Evolutionary conservation across 2,888 invertebrate species (phyloP).

Genomic region (Acronicta psi): DNA sequence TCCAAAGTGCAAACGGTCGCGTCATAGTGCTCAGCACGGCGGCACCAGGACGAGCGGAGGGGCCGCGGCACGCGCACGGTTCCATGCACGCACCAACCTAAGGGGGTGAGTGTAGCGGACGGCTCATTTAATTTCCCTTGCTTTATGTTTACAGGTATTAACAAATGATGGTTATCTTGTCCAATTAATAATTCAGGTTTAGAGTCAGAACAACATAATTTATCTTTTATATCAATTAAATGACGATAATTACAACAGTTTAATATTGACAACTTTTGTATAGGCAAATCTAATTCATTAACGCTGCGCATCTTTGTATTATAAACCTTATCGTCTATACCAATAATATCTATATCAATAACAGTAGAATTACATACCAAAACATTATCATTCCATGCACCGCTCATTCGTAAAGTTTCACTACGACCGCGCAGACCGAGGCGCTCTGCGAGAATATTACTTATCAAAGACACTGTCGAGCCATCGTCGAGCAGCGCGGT

Average conservation of each 20-base stretch:
- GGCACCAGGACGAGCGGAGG: too few species aligned
- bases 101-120: not conserved
- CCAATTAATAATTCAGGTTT: not conserved
- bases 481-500: not conserved
- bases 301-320: not conserved
- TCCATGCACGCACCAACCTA: not conserved
- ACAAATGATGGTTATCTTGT: not conserved
- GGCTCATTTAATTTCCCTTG: not conserved
- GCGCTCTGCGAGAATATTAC: not conserved
- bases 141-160: not conserved
- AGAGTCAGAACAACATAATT: not conserved
- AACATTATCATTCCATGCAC: not conserved
- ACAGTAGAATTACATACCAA: not conserved
- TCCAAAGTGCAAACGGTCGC: too few species aligned
- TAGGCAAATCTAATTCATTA: not conserved
- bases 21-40: too few species aligned
- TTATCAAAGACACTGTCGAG: too few species aligned
- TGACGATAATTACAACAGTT: not conserved
- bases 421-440: not conserved
- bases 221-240: not conserved
- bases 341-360: not conserved
- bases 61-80: too few species aligned
- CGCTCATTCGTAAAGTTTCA: not conserved
- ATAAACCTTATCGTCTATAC: not conserved
- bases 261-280: not conserved